Evolutionary conservation across 2,113 vertebrate genomes (phyloP).

Genomic region (Carettochelys insculpta): DNA sequence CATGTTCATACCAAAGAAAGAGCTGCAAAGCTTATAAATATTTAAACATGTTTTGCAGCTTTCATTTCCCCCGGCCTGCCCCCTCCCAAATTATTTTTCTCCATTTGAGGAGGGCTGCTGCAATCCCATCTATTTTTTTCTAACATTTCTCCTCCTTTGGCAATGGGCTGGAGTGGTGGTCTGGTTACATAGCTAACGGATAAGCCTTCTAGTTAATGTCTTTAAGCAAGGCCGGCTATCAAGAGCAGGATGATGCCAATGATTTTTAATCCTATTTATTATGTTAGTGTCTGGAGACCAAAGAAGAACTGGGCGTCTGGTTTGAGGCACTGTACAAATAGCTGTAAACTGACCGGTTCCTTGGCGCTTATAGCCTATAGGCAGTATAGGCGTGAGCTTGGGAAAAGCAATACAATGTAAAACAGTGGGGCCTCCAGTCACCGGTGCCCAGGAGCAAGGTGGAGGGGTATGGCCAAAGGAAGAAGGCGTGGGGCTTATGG

Average conservation of each 20-base stretch:
- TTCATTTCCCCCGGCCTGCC: neutral
- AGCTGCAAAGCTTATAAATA: slow-evolving; percentile 55
- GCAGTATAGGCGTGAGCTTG: neutral
- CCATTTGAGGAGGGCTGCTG: neutral
- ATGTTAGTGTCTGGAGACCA: neutral
- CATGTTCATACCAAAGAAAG: slow-evolving; percentile 58
- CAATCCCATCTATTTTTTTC: neutral
- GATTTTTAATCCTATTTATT: neutral
- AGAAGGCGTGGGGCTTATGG: no score
- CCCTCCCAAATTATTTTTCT: neutral
- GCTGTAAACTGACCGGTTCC: neutral
- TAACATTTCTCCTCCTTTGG: neutral
- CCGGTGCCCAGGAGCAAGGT: no score
- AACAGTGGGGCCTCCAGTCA: no score
- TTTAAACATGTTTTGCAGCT: slow-evolving; percentile 38
- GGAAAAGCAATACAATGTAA: neutral
- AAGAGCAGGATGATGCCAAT: neutral
- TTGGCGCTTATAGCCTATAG: neutral
- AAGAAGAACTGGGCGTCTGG: neutral
- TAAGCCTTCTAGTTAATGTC: neutral
- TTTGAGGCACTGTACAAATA: neutral
- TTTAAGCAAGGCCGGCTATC: neutral
- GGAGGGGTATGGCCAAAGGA: no score
- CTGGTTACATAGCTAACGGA: neutral
- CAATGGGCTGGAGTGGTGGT: neutral